Percentiles rank a stretch among this genome's conserved stretches.
phyloP scores from a whole-genome alignment of 2,888 invertebrate species.

The Dione juno region DNA sequence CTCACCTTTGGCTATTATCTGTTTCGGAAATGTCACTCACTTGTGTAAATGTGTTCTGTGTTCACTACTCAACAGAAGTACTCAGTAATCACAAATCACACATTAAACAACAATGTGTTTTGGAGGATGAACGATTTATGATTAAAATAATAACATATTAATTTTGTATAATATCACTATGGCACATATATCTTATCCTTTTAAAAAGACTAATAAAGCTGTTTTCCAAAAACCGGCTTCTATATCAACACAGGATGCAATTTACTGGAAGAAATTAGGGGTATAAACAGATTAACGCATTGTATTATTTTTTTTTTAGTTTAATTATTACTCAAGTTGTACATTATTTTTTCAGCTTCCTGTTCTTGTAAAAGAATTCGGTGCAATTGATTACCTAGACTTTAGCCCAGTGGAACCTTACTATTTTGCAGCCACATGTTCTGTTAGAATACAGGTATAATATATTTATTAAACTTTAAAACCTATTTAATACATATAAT shows the following conservation, averaged over 20 bases:
- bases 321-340: not conserved
- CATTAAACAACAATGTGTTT: constrained; percentile 29
- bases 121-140: not conserved
- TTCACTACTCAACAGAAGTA: too few relatives aligned
- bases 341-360: constrained; percentile 84
- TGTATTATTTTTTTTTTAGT: not conserved
- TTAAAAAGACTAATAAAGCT: constrained; percentile 89
- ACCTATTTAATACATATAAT: not conserved
- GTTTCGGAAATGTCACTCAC: constrained; percentile 4
- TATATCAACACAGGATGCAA: constrained; percentile 88
- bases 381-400: constrained; percentile 94
- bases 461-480: constrained; percentile 3
- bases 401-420: constrained; percentile 95
- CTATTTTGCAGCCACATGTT: constrained; percentile 96
- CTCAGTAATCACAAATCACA: constrained; percentile 3
- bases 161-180: constrained; percentile 49
- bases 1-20: too few relatives aligned
- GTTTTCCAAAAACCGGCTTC: constrained; percentile 86
- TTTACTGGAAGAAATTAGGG: constrained; percentile 95
- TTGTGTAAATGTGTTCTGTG: too few relatives aligned
- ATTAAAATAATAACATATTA: not conserved
- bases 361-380: constrained; percentile 95
- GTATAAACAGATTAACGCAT: constrained; percentile 74
- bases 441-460: constrained; percentile 89
- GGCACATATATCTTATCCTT: constrained; percentile 77